phyloP scores from a whole-genome alignment of 1,140 invertebrate genomes.

The Octopus sinensis region DNA sequence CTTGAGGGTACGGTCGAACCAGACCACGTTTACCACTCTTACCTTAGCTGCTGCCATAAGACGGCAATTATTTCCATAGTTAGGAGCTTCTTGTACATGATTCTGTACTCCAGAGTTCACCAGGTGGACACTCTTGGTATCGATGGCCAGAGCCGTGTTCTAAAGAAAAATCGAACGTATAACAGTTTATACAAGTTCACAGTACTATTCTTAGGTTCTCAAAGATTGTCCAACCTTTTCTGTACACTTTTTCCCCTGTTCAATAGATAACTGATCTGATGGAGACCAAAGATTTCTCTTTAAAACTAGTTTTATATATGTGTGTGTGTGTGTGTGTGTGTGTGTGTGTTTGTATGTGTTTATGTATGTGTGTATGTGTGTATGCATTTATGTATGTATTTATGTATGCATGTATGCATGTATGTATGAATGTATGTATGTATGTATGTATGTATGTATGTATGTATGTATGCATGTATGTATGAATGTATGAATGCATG shows the following conservation, averaged over 20 bases:
- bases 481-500: neutral
- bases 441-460: neutral
- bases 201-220: neutral
- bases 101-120: slow-evolving; percentile 36
- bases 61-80: slow-evolving; percentile 36
- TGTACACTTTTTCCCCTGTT: neutral
- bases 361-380: slow-evolving; percentile 14
- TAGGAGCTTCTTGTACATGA: slow-evolving; percentile 17
- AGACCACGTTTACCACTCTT: neutral
- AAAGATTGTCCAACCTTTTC: neutral
- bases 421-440: neutral
- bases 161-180: slow-evolving; percentile 21
- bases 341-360: slow-evolving; percentile 9
- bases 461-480: neutral
- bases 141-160: slow-evolving; percentile 37
- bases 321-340: slow-evolving; percentile 19
- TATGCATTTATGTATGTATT: neutral
- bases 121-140: slow-evolving; percentile 36
- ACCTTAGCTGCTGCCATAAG: slow-evolving; percentile 41
- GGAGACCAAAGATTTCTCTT: neutral
- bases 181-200: neutral
- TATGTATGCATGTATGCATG: neutral
- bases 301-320: neutral
- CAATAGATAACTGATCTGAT: neutral
- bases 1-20: neutral